Evolutionary conservation across 2,797 vertebrate species (phyloP), one percentile per base, ranked within the genome.

Genomic region (Pseudochirops corinnae): DNA sequence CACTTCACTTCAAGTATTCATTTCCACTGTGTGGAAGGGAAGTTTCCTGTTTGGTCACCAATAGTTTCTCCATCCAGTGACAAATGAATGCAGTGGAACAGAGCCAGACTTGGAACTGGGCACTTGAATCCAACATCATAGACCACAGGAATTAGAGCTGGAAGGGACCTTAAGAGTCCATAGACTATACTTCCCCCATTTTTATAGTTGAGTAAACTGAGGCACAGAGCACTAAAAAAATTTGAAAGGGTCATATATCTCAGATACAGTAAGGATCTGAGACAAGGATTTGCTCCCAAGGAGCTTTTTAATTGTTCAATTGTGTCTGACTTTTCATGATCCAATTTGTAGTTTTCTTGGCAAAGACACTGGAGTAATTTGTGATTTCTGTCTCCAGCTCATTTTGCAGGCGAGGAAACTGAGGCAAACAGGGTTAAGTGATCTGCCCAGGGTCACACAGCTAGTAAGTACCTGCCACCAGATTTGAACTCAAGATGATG

Each of bases 1-100:
- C 31, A 93, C 74, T 96, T 97, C 50, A 91, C 92, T 94, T 95
- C 52, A 95, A 94, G 92, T 93, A 29, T 56, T 12, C 21, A 90
- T 94, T 90, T 10, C 82, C 18, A 93, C 90, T 31, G 87, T 58
- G 62, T 18, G 67, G 24, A 96, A 67, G 53, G 46, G 11, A 50
- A 60, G 7, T 57, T 95, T 93, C 55, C 57, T 56, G 26, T 55
- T 74, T 92, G 7, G 28, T 4, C 92, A 31, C 16, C 16, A 26
- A 46, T 55, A 55, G 57, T 60, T 92, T 95, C 91, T 92, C 58
- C 2, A 87, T 87, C 46, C 74, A 87, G 4, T 50, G 74, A 50
- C 21, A 50, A 87, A 82, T 46, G 12, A 82, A 50, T 46, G 12
- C 39, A 87, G 39, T 87, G 39, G 39, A 87, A 21, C 39, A 87